A percentile compares a stretch with the other conserved stretches of the same genome.
These are phyloP conservation scores for Calameuta pallipes DNA, from an alignment of 2,888 invertebrate species.

Conservation along the genomic window DNA sequence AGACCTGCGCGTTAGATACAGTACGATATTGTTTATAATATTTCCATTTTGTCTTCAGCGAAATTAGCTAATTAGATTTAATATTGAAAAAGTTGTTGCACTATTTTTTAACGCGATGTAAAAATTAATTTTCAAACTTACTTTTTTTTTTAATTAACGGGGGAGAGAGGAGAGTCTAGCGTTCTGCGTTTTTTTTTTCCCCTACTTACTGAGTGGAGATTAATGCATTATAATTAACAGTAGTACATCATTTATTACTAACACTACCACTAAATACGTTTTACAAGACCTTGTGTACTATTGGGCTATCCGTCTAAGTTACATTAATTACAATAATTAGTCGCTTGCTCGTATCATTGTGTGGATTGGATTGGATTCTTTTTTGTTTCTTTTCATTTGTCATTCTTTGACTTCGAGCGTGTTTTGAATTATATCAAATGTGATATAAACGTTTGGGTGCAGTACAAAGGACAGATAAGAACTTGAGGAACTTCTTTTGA, in stretches of 20 bases:
- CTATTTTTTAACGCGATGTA: neutral
- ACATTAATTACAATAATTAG: slow-evolving; percentile 30
- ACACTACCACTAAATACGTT: slow-evolving; percentile 29
- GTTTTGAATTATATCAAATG: neutral
- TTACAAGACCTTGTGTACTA: slow-evolving; percentile 27
- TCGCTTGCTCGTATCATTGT: neutral
- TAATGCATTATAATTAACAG: slow-evolving; percentile 36
- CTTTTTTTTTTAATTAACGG: neutral
- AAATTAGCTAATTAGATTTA: neutral
- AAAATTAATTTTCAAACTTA: neutral
- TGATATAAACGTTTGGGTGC: neutral
- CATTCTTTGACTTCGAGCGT: neutral
- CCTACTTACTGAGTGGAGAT: slow-evolving; percentile 15
- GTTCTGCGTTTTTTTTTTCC: slow-evolving; percentile 6
- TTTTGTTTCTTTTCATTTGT: neutral
- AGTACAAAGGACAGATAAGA: neutral
- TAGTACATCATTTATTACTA: slow-evolving; percentile 43
- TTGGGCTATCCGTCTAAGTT: slow-evolving; percentile 22
- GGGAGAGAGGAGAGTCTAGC: slow-evolving; percentile 17
- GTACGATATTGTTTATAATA: neutral
- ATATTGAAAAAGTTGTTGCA: neutral
- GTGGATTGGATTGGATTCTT: neutral
- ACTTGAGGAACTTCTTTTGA: neutral
- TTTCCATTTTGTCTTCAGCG: neutral
- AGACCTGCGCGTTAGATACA: neutral